A percentile compares a stretch with the other conserved stretches of the same genome.
Conservation (phyloP, 2,888 invertebrate genomes). For the Dilophus febrilis region DNA sequence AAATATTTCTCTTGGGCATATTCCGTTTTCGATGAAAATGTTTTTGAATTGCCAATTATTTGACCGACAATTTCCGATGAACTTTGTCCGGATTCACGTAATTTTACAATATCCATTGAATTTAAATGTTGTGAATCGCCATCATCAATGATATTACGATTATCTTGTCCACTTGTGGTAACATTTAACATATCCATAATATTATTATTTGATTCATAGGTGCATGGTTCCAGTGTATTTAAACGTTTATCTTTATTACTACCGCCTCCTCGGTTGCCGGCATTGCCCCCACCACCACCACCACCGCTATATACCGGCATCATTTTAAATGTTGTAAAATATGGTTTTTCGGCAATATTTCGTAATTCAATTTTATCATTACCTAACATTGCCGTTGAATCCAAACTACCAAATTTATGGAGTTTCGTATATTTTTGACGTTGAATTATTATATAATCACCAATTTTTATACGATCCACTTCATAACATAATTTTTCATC, state of each 20-base stretch:
- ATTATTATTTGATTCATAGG: slow-evolving; percentile 38
- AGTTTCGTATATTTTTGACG: slow-evolving; percentile 62
- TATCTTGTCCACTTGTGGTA: slow-evolving; percentile 57
- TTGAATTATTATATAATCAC: slow-evolving; percentile 59
- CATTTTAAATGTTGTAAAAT: slow-evolving; percentile 61
- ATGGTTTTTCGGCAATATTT: slow-evolving; percentile 48
- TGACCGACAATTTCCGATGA: slow-evolving; percentile 73
- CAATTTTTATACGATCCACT: slow-evolving; percentile 38
- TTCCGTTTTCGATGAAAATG: slow-evolving; percentile 79
- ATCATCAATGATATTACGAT: slow-evolving; percentile 64
- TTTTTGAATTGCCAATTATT: slow-evolving; percentile 78
- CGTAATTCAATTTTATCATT: slow-evolving; percentile 51
- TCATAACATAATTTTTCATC: no score
- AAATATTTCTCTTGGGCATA: slow-evolving; percentile 89
- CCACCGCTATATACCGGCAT: no score
- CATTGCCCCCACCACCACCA: no score
- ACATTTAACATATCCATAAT: slow-evolving; percentile 48
- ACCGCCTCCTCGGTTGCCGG: no score
- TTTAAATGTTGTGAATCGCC: slow-evolving; percentile 60
- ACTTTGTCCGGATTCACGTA: slow-evolving; percentile 58
- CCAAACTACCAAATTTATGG: slow-evolving; percentile 49
- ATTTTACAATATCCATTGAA: slow-evolving; percentile 61
- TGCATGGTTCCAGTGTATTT: slow-evolving; percentile 35
- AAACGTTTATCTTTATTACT: slow-evolving; percentile 34
- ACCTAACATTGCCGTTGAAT: slow-evolving; percentile 46